phyloP scores from a whole-genome alignment of 2,113 vertebrate species.

The Columba janthina region DNA sequence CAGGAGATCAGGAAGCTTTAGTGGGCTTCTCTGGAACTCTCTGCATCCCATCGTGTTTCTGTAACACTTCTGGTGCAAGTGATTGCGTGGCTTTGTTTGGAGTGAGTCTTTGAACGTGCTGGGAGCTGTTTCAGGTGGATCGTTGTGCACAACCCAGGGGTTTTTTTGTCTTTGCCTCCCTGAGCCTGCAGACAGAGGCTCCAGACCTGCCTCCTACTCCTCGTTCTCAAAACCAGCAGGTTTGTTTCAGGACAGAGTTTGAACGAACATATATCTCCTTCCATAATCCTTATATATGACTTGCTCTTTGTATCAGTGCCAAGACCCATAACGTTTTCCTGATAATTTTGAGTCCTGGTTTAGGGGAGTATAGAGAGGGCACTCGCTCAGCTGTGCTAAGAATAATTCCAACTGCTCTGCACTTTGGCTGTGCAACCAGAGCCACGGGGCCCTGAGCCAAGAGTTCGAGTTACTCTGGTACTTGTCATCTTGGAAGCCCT shows the following conservation, averaged over 20 bases:
- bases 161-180: not conserved
- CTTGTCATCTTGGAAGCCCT: conserved; percentile 59
- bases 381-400: conserved; percentile 57
- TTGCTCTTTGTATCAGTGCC: conserved; percentile 20
- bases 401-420: conserved; percentile 66
- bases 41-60: not conserved
- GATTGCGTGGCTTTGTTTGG: not conserved
- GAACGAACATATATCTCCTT: not conserved
- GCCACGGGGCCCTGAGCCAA: conserved; percentile 35
- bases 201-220: not conserved
- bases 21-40: not conserved
- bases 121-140: not conserved
- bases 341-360: conserved; percentile 43
- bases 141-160: not conserved
- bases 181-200: not conserved
- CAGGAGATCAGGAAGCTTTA: not conserved
- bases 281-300: not conserved
- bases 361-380: conserved; percentile 42
- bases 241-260: conserved; percentile 7
- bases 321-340: conserved; percentile 29
- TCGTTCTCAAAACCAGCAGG: not conserved
- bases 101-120: not conserved
- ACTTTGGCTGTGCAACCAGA: conserved; percentile 64
- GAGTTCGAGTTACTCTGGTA: conserved; percentile 55
- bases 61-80: not conserved